Evolutionary conservation across 2,888 invertebrate species (phyloP), one percentile per base, ranked within the genome.

Genomic region (Allophyes oxyacanthae): DNA sequence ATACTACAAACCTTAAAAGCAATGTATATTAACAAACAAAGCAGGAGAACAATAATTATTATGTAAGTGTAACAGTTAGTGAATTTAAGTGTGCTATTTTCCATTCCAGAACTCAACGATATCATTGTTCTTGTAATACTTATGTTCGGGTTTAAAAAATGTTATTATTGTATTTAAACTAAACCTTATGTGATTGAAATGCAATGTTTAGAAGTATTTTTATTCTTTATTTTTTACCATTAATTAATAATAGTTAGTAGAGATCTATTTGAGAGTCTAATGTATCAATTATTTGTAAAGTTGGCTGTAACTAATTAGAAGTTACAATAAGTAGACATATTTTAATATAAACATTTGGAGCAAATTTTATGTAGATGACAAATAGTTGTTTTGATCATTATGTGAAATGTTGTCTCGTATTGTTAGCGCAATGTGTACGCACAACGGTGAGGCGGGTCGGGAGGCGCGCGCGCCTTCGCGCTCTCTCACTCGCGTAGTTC

Each of bases 261-360:
- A 93, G 92, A 92, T 94, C 92, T 94, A 93, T 94, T 92, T 92
- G 94, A 93, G 93, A 94, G 94, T 93, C 91, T 94, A 94, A 94
- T 93, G 93, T 94, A 94, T 94, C 93, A 93, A 94, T 94, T 93
- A 94, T 94, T 94, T 93, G 94, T 94, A 93, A 94, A 93, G 92
- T 93, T 91, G 93, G 93, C 94, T 94, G 94, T 94, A 93, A 93
- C 93, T 92, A 92, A 88, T 86, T 93, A 93, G 92, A 91, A 88
- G 92, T 94, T 93, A 93, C 92, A 89, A 90, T 92, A 92, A 92
- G 92, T 93, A 92, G 92, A 93, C 84, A 91, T 94, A 93, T 94
- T 93, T 93, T 93, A 92, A 92, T 93, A 93, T 92, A 93, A 91
- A 92, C 91, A 92, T 94, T 94, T 93, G 91, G 93, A 92, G 90